Evolutionary conservation across 2,113 vertebrate species (phyloP), one percentile per base, ranked within the genome.

Genomic region (Diadophis punctatus): DNA sequence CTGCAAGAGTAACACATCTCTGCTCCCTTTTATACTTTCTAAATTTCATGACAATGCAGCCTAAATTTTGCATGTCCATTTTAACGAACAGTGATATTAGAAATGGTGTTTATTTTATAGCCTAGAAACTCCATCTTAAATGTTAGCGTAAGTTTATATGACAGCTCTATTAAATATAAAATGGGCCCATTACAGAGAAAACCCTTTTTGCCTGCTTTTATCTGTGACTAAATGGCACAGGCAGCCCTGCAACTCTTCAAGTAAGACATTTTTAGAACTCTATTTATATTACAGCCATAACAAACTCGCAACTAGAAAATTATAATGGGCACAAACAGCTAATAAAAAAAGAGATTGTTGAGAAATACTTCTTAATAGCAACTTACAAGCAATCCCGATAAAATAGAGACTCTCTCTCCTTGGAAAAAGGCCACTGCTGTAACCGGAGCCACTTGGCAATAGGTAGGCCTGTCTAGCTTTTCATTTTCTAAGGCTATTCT

Each of bases 241-340:
- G 96, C 96, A 96, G 96, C 90, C 95, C 98, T 98, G 98, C 97
- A 98, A 95, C 97, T 97, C 92, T 95, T 98, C 98, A 98, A 95
- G 95, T 92, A 95, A 98, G 98, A 98, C 98, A 97, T 98, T 98
- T 98, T 98, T 98, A 98, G 97, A 98, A 97, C 97, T 95, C 96
- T 98, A 98, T 98, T 98, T 98, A 98, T 97, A 96, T 98, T 97
- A 97, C 94, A 97, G 96, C 97, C 97, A 98, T 98, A 97, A 98
- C 98, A 98, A 98, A 97, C 97, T 97, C 96, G 97, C 98, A 98
- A 97, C 97, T 96, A 97, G 96, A 98, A 98, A 98, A 98, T 97
- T 97, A 95, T 98, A 98, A 98, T 98, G 97, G 97, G 97, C 98
- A 98, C 97, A 97, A 97, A 97, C 94, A 96, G 94, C 98, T 98